Evolutionary conservation across 2,797 vertebrate genomes (phyloP), one percentile per base, ranked within the genome.

Genomic region (Amphiprion clarkii): DNA sequence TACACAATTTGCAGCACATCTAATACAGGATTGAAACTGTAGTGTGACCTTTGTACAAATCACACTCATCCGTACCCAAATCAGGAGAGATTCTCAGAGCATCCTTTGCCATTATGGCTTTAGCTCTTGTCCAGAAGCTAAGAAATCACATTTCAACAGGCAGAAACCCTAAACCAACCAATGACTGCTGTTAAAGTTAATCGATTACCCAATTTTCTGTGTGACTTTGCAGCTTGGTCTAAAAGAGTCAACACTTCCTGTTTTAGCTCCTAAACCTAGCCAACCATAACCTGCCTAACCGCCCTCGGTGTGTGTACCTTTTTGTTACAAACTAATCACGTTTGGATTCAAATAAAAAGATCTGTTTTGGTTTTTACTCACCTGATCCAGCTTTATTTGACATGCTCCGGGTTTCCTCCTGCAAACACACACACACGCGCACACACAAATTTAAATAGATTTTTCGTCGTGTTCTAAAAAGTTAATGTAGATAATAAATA

Each of bases 251-350:
- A 63, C 63, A 48, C 13, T 56, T 72, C 60, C 72, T 61, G 21
- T 71, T 86, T 74, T 82, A 83, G 76, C 76, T 23, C 55, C 78
- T 29, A 31, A 84, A 81, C 31, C 39, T 54, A 48, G 58, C n/a
- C 23, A 31, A 33, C 60, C 62, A 1, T 91, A 86, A 89, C 87
- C 67, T 42, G 0, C 40, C 54, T 90, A 87, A 90, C 88, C 12
- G 14, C 48, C 56, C 60, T 23, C 10, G 19, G 53, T 55, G 68
- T 89, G 61, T 70, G 66, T 61, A 73, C 71, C 54, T 1, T 57
- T 74, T 72, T 78, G 51, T 75, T 63, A 73, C 55, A 70, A 78
- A 89, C 85, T 82, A 87, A 86, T 85, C 1, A 7, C 11, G 29
- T 16, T 55, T 67, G 58, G 10, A 78, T 27, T 68, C 0, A 71